Conservation (phyloP, 2,113 vertebrate genomes). For the Dicrurus megarhynchus region DNA sequence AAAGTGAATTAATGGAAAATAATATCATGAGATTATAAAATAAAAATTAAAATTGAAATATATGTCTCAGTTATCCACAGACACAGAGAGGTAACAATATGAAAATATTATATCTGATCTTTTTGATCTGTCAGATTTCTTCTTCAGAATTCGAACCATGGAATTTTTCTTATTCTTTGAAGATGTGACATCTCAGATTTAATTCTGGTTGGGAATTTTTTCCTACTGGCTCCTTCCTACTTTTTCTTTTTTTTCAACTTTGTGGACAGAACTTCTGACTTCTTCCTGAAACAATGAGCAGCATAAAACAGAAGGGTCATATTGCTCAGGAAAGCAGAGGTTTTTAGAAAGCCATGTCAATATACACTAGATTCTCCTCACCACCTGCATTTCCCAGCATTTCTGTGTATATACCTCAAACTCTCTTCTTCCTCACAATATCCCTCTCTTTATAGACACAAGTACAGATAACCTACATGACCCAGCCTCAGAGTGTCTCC, state of each 20-base stretch:
- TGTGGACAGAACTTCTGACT: neutral
- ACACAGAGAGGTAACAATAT: neutral
- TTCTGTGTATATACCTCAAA: neutral
- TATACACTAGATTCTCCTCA: neutral
- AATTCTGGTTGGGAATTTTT: neutral
- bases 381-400: neutral
- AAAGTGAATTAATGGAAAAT: neutral
- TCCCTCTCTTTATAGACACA: neutral
- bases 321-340: neutral
- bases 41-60: neutral
- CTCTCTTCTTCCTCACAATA: neutral
- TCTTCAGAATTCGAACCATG: neutral
- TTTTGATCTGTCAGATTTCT: neutral
- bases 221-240: neutral
- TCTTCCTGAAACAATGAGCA: neutral
- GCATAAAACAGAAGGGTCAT: neutral
- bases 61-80: neutral
- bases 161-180: neutral
- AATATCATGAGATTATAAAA: neutral
- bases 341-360: neutral
- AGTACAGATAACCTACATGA: neutral
- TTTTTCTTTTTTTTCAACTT: neutral
- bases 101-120: neutral
- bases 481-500: neutral
- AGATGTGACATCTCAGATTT: neutral